These are phyloP conservation scores for Lasioglossum lativentre DNA, from an alignment of 2,888 invertebrate genomes.

Conservation along the genomic window DNA sequence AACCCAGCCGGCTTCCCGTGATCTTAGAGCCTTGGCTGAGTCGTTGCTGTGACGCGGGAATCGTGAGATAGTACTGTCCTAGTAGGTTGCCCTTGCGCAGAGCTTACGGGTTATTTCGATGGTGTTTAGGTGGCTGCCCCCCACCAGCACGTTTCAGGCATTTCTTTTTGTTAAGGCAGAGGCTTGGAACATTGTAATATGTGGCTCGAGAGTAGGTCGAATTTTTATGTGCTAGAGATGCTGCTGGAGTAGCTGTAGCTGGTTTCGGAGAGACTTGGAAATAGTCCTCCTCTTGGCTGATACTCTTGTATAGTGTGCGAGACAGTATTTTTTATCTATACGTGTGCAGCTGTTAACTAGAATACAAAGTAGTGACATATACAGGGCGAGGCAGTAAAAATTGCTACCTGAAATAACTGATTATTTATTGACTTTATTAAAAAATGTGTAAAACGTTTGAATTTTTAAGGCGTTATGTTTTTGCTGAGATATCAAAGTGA, in stretches of 20 bases:
- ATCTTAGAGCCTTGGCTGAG: slow-evolving; percentile 59
- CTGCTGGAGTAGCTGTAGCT: neutral
- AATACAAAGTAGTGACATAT: neutral
- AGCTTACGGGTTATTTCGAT: neutral
- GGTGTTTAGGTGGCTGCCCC: neutral
- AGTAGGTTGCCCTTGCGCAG: neutral
- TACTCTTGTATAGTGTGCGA: neutral
- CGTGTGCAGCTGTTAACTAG: neutral
- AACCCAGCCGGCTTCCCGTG: slow-evolving; percentile 20
- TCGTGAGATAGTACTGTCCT: neutral
- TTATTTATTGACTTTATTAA: too few relatives aligned
- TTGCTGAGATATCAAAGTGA: too few relatives aligned
- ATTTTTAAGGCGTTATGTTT: too few relatives aligned
- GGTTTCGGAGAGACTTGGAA: neutral
- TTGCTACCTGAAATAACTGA: too few relatives aligned
- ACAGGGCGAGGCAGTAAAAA: too few relatives aligned
- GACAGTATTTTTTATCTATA: neutral
- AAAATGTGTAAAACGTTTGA: too few relatives aligned
- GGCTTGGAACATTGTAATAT: neutral
- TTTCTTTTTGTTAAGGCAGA: slow-evolving; percentile 2
- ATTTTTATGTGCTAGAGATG: neutral
- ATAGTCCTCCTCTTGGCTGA: neutral
- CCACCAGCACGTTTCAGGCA: neutral
- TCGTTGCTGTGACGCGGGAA: slow-evolving; percentile 16
- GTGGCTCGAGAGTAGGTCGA: neutral